A percentile compares a stretch with the other conserved stretches of the same genome.
These are phyloP conservation scores for Gryon sp. DNA, from an alignment of 1,140 invertebrate genomes.

Conservation along the genomic window DNA sequence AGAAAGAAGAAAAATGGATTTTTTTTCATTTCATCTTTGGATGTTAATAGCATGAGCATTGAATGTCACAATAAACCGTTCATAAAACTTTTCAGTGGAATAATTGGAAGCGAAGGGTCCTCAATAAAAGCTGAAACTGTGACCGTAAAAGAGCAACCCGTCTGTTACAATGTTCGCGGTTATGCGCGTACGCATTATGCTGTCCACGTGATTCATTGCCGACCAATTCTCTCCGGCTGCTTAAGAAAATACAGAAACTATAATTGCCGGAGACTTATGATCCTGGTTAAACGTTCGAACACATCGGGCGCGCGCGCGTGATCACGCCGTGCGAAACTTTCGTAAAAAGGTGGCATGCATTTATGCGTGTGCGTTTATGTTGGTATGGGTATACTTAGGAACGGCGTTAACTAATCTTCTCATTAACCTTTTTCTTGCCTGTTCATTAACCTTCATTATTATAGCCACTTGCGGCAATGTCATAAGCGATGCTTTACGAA, in stretches of 20 bases:
- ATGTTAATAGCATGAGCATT: background rate
- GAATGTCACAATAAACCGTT: conserved; percentile 21
- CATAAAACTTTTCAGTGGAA: conserved; percentile 21
- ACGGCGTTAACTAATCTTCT: conserved; percentile 55
- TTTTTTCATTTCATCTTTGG: background rate
- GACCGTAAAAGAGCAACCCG: conserved; percentile 38
- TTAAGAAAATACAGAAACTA: conserved; percentile 76
- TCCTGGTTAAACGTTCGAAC: conserved; percentile 58
- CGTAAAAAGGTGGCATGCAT: conserved; percentile 58
- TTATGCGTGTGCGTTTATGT: conserved; percentile 24
- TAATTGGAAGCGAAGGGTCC: conserved; percentile 36
- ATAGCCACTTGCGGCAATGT: conserved; percentile 18
- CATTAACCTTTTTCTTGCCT: conserved; percentile 62
- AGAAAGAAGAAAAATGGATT: conserved; percentile 1
- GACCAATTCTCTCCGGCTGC: conserved; percentile 67
- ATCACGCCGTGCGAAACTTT: conserved; percentile 54
- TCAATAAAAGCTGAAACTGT: conserved; percentile 42
- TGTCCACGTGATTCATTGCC: conserved; percentile 75
- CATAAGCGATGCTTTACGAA: conserved; percentile 33
- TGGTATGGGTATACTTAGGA: no score
- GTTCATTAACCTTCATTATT: conserved; percentile 64
- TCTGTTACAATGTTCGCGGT: conserved; percentile 42
- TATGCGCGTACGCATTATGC: conserved; percentile 69
- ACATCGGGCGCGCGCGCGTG: conserved; percentile 53
- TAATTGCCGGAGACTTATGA: conserved; percentile 76